Evolutionary conservation across 1,140 invertebrate species (phyloP), one percentile per base, ranked within the genome.

Genomic region (Stegodyphus dumicola): DNA sequence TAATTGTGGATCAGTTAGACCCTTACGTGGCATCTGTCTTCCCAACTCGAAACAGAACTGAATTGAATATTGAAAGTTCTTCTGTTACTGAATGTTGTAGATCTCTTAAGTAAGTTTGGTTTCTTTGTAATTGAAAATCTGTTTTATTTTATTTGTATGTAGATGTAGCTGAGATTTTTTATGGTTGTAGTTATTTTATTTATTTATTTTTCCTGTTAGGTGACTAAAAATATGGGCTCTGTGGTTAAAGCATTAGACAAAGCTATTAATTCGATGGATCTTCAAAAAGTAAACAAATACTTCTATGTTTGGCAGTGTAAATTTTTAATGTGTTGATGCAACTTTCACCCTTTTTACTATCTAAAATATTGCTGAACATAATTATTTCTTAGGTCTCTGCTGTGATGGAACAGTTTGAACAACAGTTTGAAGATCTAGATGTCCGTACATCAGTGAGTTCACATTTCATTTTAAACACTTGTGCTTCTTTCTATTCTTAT

Each of bases 191-290:
- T 11, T 49, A 52, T 17, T 17, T n/a, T n/a, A 67, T 18, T 67
- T 17, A 9, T 67, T 67, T 17, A n/a, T 56, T 73, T 49, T 73
- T 64, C 75, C 52, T 69, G 76, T 64, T 77, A 87, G 87, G 87
- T 95, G 6, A 95, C 94, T 86, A 94, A 94, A 87, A 95, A 94
- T 10, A 96, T 96, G 95, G 94, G 95, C 54, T 97, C 97, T 87
- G 98, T 99, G 6, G 98, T 99, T 0, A 98, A 98, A 91, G 97
- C 98, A n/a, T 99, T 99, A 97, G 98, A 99, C 92, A 96, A 97
- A 54, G 98, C 99, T 15, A 99, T 99, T 97, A 98, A 98, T 89
- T 98, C 97, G 18, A 99, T 99, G 98, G 99, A 99, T 92, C 91
- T 99, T 65, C 98, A 99, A 92, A 99, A 99, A 89, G 98, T 87